Evolutionary conservation across 2,797 vertebrate species (phyloP).

Genomic region (Picus viridis): DNA sequence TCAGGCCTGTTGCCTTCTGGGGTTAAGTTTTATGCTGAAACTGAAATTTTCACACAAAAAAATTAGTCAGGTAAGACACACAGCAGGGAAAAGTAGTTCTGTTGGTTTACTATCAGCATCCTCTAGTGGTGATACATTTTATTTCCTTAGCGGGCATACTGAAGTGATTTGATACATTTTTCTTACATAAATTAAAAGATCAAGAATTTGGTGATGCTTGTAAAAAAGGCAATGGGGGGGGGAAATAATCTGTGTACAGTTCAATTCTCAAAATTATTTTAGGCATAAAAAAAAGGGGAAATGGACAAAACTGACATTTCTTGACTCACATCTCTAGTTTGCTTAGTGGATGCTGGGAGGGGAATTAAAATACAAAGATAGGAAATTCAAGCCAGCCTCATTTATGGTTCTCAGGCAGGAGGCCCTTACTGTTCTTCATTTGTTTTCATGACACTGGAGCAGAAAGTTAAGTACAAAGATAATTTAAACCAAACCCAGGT

Average conservation of each 20-base stretch:
- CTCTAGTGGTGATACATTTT: slow-evolving; percentile 60
- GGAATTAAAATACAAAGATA: not conserved
- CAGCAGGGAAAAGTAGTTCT: not conserved
- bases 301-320: accelerated
- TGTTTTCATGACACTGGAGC: not conserved
- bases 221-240: not conserved
- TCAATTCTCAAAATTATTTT: not conserved
- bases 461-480: not conserved
- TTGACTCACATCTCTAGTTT: not conserved
- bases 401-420: not conserved
- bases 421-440: not conserved
- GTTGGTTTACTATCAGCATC: slow-evolving; percentile 67
- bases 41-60: not conserved
- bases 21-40: not conserved
- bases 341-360: not conserved
- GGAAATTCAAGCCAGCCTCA: not conserved
- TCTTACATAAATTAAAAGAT: not conserved
- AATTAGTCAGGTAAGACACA: accelerated
- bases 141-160: not conserved
- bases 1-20: not conserved
- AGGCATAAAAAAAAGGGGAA: not conserved
- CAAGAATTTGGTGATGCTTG: not conserved
- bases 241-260: not conserved
- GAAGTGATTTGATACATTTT: not conserved
- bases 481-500: not conserved